Conservation (phyloP, 2,888 invertebrate genomes). For the Gymnocheta viridis region DNA sequence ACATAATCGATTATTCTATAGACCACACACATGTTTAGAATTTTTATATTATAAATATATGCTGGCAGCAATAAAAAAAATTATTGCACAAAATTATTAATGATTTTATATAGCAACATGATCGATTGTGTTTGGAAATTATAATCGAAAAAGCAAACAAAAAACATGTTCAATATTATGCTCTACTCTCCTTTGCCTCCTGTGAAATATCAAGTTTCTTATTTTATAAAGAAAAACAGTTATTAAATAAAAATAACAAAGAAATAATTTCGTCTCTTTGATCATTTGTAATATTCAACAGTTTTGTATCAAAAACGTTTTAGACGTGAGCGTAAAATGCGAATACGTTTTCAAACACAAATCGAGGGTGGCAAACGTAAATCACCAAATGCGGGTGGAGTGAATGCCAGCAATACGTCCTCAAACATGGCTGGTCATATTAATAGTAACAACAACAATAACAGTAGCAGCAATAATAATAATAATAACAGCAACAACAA, state of each 20-base stretch:
- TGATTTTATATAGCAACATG: constrained; percentile 54
- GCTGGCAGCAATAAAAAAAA: constrained; percentile 22
- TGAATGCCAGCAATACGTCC: constrained; percentile 71
- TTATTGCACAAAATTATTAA: constrained; percentile 15
- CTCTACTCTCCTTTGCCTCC: constrained; percentile 18
- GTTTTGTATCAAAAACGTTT: constrained; percentile 94
- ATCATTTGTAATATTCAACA: constrained; percentile 82
- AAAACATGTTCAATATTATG: constrained; percentile 25
- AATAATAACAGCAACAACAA: constrained; percentile 28
- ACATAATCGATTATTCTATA: too few relatives aligned
- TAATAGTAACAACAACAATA: constrained; percentile 65
- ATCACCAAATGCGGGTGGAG: constrained; percentile 73
- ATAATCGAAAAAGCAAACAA: constrained; percentile 15
- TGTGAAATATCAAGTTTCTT: constrained; percentile 71
- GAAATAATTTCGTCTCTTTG: constrained; percentile 48
- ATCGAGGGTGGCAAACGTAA: constrained; percentile 91
- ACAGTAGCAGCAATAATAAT: constrained; percentile 67
- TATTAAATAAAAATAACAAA: constrained; percentile 8
- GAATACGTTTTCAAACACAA: constrained; percentile 93
- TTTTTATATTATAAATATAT: constrained; percentile 7
- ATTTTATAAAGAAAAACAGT: constrained; percentile 22
- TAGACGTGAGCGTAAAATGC: constrained; percentile 92
- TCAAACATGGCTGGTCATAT: constrained; percentile 64
- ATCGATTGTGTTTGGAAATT: constrained; percentile 61
- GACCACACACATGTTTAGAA: constrained; percentile 13